Conservation (phyloP, 2,113 vertebrate species). For the Sorex fumeus region DNA sequence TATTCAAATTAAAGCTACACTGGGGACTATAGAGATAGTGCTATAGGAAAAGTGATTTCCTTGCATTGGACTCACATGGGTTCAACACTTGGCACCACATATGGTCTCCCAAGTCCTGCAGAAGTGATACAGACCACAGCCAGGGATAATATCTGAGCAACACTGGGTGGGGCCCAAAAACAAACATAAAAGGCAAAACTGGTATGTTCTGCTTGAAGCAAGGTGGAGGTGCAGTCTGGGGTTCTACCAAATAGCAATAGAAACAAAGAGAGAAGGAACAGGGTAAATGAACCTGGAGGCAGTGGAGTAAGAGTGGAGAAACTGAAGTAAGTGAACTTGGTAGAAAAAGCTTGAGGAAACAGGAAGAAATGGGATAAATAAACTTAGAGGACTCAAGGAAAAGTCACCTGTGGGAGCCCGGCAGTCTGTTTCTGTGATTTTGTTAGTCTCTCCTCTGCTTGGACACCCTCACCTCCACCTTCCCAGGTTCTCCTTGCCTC, state of each 20-base stretch:
- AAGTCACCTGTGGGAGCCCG: neutral
- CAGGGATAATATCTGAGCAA: too few species aligned
- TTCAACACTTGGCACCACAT: too few species aligned
- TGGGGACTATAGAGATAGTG: too few species aligned
- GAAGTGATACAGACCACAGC: too few species aligned
- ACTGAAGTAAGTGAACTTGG: neutral
- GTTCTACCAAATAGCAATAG: neutral
- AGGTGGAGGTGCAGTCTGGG: neutral
- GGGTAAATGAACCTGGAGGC: neutral
- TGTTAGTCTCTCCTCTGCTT: neutral
- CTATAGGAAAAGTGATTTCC: too few species aligned
- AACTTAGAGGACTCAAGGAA: neutral
- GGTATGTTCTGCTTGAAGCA: neutral
- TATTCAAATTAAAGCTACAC: neutral
- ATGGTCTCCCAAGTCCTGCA: too few species aligned
- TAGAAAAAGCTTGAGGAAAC: neutral
- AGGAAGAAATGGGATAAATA: neutral
- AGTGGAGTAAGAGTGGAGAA: too few species aligned
- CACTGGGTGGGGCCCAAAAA: too few species aligned
- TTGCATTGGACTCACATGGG: too few species aligned
- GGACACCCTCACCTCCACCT: neutral
- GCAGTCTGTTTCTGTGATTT: neutral
- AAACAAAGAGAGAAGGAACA: neutral
- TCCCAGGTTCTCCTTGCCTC: conserved; percentile 32
- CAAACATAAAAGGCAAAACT: neutral